phyloP scores from a whole-genome alignment of 2,888 invertebrate species.

The Penaeus monodon region DNA sequence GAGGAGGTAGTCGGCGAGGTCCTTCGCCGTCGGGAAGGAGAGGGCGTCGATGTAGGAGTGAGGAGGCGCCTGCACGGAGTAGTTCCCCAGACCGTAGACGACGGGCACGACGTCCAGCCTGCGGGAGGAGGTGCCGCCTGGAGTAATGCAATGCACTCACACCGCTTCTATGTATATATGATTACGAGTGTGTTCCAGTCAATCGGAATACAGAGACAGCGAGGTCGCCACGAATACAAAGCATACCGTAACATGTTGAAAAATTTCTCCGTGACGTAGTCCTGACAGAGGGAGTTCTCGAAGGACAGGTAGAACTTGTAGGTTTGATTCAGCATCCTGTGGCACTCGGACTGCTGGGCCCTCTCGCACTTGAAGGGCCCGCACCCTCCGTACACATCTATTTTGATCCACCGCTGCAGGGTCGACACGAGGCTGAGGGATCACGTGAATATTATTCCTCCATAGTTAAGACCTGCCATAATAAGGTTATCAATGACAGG shows the following conservation, averaged over 20 bases:
- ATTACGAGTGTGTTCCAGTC: no score
- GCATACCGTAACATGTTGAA: conserved; percentile 64
- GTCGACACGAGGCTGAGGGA: conserved; percentile 4
- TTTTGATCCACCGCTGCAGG: conserved; percentile 10
- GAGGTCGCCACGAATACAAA: no score
- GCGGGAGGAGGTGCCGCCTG: not conserved
- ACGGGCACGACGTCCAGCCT: conserved; percentile 67
- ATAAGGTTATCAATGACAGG: not conserved
- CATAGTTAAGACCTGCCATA: not conserved
- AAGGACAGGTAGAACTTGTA: conserved; percentile 68
- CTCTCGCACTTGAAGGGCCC: conserved; percentile 28
- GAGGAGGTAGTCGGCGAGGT: conserved; percentile 67
- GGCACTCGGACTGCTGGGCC: conserved; percentile 22
- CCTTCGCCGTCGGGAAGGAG: conserved; percentile 67
- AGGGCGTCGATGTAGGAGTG: conserved; percentile 68
- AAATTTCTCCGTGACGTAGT: conserved; percentile 68
- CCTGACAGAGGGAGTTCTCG: conserved; percentile 68
- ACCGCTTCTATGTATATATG: no score
- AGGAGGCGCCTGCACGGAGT: conserved; percentile 67
- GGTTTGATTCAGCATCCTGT: conserved; percentile 51
- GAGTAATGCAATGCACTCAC: no score
- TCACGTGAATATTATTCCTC: not conserved
- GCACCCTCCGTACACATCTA: conserved; percentile 51
- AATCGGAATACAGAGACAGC: no score
- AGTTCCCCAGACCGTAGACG: conserved; percentile 68